phyloP scores from a whole-genome alignment of 1,140 invertebrate species.

The Geopemphigus sp. region DNA sequence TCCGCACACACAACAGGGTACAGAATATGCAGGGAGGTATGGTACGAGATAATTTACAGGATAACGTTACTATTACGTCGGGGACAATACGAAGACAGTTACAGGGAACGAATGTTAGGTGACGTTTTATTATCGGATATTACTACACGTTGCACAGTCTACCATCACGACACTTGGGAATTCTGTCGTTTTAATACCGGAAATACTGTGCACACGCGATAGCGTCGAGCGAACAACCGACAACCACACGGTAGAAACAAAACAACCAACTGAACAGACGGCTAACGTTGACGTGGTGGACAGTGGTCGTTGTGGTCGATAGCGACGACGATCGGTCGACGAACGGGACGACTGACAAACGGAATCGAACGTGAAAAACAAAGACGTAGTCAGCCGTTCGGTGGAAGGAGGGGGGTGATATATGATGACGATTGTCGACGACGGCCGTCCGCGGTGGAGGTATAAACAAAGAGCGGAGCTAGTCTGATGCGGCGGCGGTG shows the following conservation, averaged over 20 bases:
- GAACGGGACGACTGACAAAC: neutral
- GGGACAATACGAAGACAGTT: no score
- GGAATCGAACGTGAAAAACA: neutral
- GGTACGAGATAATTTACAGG: no score
- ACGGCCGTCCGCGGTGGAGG: neutral
- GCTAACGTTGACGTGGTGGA: no score
- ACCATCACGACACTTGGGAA: neutral
- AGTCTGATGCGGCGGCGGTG: neutral
- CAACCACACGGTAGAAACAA: neutral
- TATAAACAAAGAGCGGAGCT: neutral
- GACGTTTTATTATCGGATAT: no score
- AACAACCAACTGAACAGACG: neutral
- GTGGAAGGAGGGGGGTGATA: neutral
- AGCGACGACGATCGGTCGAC: neutral
- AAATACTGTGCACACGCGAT: conserved; percentile 1
- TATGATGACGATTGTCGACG: neutral
- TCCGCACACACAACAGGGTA: neutral
- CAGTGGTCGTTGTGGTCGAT: no score
- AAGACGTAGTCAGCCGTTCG: neutral
- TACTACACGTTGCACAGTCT: neutral
- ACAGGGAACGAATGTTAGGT: no score
- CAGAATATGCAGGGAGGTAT: no score
- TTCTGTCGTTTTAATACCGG: neutral
- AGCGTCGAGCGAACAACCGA: no score
- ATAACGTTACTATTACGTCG: no score